Evolutionary conservation across 2,888 invertebrate genomes (phyloP).

Genomic region (Drosophila maculinotata): DNA sequence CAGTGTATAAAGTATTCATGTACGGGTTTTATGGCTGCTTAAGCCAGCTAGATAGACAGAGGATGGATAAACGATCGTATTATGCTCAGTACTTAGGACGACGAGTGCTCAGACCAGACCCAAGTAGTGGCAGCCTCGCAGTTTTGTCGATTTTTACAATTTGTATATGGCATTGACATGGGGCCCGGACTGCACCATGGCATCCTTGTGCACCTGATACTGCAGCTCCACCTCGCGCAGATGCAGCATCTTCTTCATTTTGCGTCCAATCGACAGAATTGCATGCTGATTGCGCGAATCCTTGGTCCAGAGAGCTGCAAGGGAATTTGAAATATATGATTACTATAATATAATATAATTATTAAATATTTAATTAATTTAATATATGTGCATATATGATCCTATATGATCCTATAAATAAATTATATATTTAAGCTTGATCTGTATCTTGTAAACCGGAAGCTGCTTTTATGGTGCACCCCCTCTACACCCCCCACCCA

Average conservation of each 20-base stretch:
- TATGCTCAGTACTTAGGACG: no score
- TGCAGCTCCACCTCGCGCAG: constrained; percentile 86
- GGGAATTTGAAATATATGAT: neutral
- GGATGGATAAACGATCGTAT: constrained; percentile 37
- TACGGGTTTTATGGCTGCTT: no score
- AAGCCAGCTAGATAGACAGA: neutral
- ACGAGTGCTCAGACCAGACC: no score
- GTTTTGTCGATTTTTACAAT: constrained; percentile 30
- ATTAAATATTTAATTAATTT: no score
- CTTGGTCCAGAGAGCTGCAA: constrained; percentile 92
- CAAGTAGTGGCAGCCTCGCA: constrained; percentile 19
- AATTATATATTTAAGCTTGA: no score
- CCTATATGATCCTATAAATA: no score
- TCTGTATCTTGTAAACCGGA: no score
- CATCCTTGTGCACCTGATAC: constrained; percentile 93
- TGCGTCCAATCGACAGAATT: constrained; percentile 93
- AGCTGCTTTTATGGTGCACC: no score
- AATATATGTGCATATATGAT: no score
- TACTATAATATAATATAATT: no score
- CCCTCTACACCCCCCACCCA: no score
- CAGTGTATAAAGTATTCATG: no score
- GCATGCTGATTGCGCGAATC: constrained; percentile 91
- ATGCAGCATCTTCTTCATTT: constrained; percentile 92
- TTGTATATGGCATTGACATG: constrained; percentile 87
- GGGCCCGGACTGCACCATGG: constrained; percentile 92